A percentile compares a stretch with the other conserved stretches of the same genome.
These are phyloP conservation scores for Eriocheir sinensis DNA, from an alignment of 1,140 invertebrate genomes.

Conservation along the genomic window DNA sequence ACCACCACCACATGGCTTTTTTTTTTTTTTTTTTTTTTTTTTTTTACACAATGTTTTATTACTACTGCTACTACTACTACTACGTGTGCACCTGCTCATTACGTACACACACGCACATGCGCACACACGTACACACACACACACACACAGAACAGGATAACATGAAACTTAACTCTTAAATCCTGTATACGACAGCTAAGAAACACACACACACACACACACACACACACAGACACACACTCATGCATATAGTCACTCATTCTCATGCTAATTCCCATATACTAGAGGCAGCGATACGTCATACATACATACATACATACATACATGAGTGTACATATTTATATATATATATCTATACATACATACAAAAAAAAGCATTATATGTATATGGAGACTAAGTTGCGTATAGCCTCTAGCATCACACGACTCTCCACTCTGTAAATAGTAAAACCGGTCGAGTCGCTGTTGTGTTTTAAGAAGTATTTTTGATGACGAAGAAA, in stretches of 20 bases:
- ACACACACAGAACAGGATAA: too few relatives aligned
- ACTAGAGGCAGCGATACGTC: too few relatives aligned
- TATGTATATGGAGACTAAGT: not conserved
- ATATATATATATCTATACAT: not conserved
- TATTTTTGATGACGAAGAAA: not conserved
- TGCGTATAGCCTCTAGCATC: not conserved
- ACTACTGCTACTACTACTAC: too few relatives aligned
- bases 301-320: too few relatives aligned
- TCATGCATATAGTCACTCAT: not conserved
- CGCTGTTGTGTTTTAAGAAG: not conserved
- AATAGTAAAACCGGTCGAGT: not conserved
- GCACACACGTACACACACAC: too few relatives aligned
- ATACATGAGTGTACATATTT: not conserved
- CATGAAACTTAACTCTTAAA: not conserved
- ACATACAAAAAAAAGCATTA: not conserved
- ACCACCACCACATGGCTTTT: too few relatives aligned
- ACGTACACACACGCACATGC: too few relatives aligned
- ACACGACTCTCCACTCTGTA: not conserved
- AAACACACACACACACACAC: not conserved
- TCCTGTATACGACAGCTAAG: not conserved
- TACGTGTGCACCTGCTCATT: too few relatives aligned
- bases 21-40: too few relatives aligned
- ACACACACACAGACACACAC: not conserved
- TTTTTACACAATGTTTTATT: too few relatives aligned
- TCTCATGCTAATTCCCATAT: not conserved